Evolutionary conservation across 2,888 invertebrate species (phyloP).

Genomic region (Apotomis capreana): DNA sequence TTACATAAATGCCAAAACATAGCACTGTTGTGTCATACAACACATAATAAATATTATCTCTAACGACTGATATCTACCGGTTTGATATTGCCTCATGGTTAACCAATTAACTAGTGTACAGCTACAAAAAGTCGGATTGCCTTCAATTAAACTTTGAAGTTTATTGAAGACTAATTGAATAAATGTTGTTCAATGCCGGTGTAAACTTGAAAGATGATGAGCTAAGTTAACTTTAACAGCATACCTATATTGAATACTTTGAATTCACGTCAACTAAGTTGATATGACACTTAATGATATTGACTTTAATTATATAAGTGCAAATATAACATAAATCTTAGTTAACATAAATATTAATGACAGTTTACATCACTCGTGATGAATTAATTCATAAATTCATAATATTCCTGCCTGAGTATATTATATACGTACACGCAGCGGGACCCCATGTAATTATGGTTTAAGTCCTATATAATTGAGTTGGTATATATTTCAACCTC

Average conservation of each 20-base stretch:
- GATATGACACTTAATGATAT: conserved; percentile 9
- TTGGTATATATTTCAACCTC: too few relatives aligned
- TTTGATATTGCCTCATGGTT: conserved; percentile 19
- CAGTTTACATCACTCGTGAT: background rate
- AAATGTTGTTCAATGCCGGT: background rate
- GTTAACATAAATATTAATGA: background rate
- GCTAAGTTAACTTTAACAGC: background rate
- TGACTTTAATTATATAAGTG: background rate
- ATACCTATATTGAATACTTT: background rate
- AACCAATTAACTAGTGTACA: conserved; percentile 9
- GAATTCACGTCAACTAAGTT: background rate
- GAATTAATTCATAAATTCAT: background rate
- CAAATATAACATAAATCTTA: background rate
- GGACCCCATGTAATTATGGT: too few relatives aligned
- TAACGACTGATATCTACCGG: conserved; percentile 13
- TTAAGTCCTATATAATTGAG: too few relatives aligned
- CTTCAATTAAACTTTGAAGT: background rate
- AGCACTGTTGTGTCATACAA: conserved; percentile 23
- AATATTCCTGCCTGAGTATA: background rate
- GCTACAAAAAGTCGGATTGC: conserved; percentile 5
- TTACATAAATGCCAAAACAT: conserved; percentile 20
- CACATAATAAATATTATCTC: conserved; percentile 26
- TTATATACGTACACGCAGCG: too few relatives aligned
- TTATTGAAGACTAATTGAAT: conserved; percentile 6
- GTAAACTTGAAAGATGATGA: background rate